These are phyloP conservation scores for Micrasema minimum DNA, from an alignment of 1,140 invertebrate species.

Conservation along the genomic window DNA sequence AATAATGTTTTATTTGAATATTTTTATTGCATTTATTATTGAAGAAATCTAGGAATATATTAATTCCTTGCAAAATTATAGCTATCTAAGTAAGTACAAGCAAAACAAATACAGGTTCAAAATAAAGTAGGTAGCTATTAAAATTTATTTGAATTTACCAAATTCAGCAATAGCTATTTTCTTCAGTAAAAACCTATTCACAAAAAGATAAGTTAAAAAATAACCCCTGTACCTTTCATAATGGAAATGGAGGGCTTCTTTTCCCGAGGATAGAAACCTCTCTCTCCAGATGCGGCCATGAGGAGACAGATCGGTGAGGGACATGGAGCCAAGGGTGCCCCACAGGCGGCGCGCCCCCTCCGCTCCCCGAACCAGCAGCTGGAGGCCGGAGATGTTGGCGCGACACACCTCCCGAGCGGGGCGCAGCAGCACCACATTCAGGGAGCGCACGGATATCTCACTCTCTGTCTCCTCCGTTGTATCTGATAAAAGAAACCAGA, in stretches of 20 bases:
- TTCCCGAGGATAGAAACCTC: conserved; percentile 85
- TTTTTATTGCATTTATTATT: too few relatives aligned
- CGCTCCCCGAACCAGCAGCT: conserved; percentile 54
- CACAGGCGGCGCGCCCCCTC: conserved; percentile 63
- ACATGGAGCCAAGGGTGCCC: conserved; percentile 82
- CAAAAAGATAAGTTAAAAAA: too few relatives aligned
- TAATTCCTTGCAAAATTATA: too few relatives aligned
- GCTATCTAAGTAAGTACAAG: too few relatives aligned
- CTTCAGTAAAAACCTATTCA: too few relatives aligned
- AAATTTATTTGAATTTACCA: too few relatives aligned
- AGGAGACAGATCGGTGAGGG: conserved; percentile 83
- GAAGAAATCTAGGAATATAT: too few relatives aligned
- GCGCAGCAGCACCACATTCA: conserved; percentile 48
- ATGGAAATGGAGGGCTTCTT: conserved; percentile 84
- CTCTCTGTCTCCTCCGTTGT: conserved; percentile 42
- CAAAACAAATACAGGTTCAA: too few relatives aligned
- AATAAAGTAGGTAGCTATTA: too few relatives aligned
- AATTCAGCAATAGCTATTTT: too few relatives aligned
- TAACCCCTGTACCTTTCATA: conserved; percentile 68
- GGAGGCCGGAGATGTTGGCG: conserved; percentile 51
- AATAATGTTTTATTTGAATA: too few relatives aligned
- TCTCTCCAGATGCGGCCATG: conserved; percentile 83
- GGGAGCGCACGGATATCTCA: conserved; percentile 49
- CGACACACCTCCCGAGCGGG: conserved; percentile 50
- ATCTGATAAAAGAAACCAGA: background rate